Base-by-base conservation (phyloP, 2,888 invertebrate genomes). In the Thera britannica region DNA sequence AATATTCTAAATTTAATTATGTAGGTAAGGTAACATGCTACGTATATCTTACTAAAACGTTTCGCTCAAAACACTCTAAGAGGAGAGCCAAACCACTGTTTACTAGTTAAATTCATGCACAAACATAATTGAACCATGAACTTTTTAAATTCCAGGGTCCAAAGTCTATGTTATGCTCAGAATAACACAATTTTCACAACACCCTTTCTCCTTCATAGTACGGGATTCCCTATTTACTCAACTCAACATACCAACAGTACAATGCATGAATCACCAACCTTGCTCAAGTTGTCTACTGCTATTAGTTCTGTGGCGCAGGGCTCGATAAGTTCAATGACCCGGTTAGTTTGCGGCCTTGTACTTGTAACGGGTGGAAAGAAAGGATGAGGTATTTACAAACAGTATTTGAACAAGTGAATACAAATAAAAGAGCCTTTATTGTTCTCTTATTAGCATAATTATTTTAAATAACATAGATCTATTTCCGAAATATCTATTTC, bases 251-350 rank as follows among this genome's bases (percentile, higher is more conserved):
- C 44, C 2, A 46, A 9, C 44, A 46, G 44, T 46, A 7, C 6
- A 34, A 23, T 23, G 23, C 9, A 34, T 52, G 52, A 52, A 8
- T 52, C 52, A 52, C 52, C 52, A 52, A 34, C 52, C 52, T 52
- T 52, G 52, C 23, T 23, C 23, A 23, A 23, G 23, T 23, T 23
- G 23, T 23, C 23, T 23, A 23, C 23, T 23, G 23, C 23, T 23
- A 23, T 23, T 23, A 23, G 23, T 23, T 23, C 23, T 23, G 23
- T 23, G 23, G 23, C 52, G 52, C 34, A 52, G 52, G 52, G 52
- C 52, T 52, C 34, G 34, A 34, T 52, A 34, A 9, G 52, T 7
- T 52, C 34, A 52, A 6, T 9, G 52, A 52, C 52, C 52, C 52
- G 52, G 52, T 34, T 34, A 52, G 34, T 2, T 34, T 34, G 34